Evolutionary conservation across 2,888 invertebrate genomes (phyloP).

Genomic region (Dermolepida albohirtum): DNA sequence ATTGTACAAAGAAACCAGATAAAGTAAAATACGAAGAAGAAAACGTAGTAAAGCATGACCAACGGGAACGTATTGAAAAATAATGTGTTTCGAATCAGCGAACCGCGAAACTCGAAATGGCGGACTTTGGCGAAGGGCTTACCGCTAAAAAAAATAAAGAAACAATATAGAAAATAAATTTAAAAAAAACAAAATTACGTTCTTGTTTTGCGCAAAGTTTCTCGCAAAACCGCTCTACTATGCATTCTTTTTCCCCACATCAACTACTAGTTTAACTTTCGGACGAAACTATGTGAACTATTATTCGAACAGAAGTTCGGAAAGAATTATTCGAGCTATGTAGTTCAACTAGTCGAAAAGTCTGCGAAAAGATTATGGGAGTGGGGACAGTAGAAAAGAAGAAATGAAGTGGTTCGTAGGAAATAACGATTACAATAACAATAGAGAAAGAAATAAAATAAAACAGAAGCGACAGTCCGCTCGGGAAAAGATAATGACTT

Average conservation of each 20-base stretch:
- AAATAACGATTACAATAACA: slow-evolving; percentile 38
- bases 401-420: slow-evolving; percentile 25
- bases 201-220: no score
- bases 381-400: background rate
- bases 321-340: slow-evolving; percentile 25
- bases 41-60: slow-evolving; percentile 22
- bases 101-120: slow-evolving; percentile 16
- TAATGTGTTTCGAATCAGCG: slow-evolving; percentile 33
- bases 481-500: slow-evolving; percentile 9
- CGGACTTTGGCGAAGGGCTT: slow-evolving; percentile 1
- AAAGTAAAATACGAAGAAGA: background rate
- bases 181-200: no score
- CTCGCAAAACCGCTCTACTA: no score
- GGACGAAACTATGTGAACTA: slow-evolving; percentile 29
- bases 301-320: slow-evolving; percentile 32
- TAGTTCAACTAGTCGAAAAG: slow-evolving; percentile 14
- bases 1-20: background rate
- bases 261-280: slow-evolving; percentile 14
- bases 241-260: no score
- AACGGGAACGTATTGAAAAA: slow-evolving; percentile 33
- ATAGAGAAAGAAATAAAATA: slow-evolving; percentile 33
- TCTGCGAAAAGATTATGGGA: background rate
- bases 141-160: slow-evolving; percentile 8
- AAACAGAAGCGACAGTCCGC: slow-evolving; percentile 12
- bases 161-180: slow-evolving; percentile 7